Conservation (phyloP, 2,888 invertebrate genomes). For the Drosophila merina region DNA sequence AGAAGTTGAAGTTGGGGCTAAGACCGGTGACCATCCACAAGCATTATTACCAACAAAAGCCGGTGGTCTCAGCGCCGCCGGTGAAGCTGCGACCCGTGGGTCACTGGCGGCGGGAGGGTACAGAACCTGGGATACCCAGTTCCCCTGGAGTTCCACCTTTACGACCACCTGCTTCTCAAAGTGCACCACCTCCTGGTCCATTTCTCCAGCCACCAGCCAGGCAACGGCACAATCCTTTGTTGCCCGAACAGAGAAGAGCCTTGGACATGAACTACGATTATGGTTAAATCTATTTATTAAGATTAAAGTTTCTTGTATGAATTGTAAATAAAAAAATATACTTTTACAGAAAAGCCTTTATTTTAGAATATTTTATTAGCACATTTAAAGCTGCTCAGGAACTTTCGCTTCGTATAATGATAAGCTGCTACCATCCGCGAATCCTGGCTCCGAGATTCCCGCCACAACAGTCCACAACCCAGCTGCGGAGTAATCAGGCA, state of each 20-base stretch:
- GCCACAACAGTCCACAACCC: background rate
- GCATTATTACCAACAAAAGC: slow-evolving; percentile 76
- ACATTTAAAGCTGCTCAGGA: background rate
- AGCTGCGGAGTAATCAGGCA: background rate
- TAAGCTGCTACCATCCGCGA: background rate
- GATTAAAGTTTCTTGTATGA: background rate
- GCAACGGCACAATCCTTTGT: slow-evolving; percentile 51
- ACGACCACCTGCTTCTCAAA: background rate
- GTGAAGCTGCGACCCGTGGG: slow-evolving; percentile 46
- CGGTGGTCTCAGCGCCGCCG: slow-evolving; percentile 51
- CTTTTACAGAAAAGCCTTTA: background rate
- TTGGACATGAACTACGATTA: slow-evolving; percentile 22
- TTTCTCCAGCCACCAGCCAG: background rate
- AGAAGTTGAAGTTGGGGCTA: slow-evolving; percentile 64
- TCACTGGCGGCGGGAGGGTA: slow-evolving; percentile 50
- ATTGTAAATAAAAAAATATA: background rate
- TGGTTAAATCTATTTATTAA: background rate
- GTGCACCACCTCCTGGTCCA: background rate
- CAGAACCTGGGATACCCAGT: background rate
- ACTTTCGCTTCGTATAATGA: background rate
- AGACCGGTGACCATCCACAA: slow-evolving; percentile 81
- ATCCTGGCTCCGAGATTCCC: background rate
- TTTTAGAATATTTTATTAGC: background rate
- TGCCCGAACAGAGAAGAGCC: slow-evolving; percentile 46
- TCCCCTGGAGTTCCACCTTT: background rate